These are phyloP conservation scores for Nephrotoma guestfalica DNA, from an alignment of 2,888 invertebrate genomes.

Conservation along the genomic window DNA sequence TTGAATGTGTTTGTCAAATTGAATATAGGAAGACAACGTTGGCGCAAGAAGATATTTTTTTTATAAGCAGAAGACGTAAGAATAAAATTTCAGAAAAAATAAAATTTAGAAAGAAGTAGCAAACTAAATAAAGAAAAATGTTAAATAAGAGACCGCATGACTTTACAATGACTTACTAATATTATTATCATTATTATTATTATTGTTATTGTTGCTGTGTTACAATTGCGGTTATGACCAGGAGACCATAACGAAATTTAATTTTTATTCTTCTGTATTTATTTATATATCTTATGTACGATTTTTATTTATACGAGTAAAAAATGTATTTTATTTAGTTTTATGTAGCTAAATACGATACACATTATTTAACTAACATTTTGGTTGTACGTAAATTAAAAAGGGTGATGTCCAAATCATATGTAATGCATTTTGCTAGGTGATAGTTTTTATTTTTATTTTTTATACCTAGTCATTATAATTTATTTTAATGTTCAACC, in stretches of 20 bases:
- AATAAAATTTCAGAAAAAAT: background rate
- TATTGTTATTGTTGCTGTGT: background rate
- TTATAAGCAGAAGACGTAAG: background rate
- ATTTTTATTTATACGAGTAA: background rate
- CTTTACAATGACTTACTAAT: conserved; percentile 1
- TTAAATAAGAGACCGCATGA: background rate
- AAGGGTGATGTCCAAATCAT: background rate
- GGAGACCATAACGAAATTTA: conserved; percentile 5
- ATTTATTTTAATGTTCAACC: background rate
- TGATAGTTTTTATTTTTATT: background rate
- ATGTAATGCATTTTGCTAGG: background rate
- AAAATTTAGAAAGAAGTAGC: background rate
- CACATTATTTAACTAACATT: background rate
- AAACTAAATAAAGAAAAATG: background rate
- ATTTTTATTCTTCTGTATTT: background rate
- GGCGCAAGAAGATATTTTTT: background rate
- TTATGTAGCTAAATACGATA: background rate
- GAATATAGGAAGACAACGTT: background rate
- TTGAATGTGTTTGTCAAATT: background rate
- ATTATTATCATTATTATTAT: background rate
- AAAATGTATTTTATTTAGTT: background rate
- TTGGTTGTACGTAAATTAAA: background rate
- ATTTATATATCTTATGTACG: background rate
- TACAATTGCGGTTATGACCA: conserved; percentile 4
- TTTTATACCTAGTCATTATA: background rate